These are phyloP conservation scores for Sphaerodactylus townsendi DNA, from an alignment of 2,113 vertebrate genomes.

Conservation along the genomic window DNA sequence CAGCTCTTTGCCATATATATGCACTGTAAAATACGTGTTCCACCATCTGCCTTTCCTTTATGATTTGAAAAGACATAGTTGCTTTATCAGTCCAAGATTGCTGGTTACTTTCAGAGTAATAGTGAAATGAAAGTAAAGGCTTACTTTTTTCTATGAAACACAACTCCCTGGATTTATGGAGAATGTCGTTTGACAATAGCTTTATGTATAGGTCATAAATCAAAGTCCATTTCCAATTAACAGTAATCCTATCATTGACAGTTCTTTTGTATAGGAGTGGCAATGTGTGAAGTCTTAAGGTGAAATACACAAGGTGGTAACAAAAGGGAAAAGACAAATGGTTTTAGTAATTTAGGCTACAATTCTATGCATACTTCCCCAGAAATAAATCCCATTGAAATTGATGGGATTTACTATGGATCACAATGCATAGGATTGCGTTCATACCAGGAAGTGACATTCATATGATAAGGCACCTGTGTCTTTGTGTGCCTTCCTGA, in stretches of 20 bases:
- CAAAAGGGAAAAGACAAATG: slow-evolving; percentile 49
- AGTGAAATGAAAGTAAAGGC: neutral
- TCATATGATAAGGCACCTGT: slow-evolving; percentile 55
- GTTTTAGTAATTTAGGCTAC: too few relatives aligned
- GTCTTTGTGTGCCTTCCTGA: neutral
- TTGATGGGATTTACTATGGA: too few relatives aligned
- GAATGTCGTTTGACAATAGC: neutral
- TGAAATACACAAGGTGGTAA: slow-evolving; percentile 43
- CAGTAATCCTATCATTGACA: slow-evolving; percentile 26
- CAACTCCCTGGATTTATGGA: neutral
- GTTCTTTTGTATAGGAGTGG: slow-evolving; percentile 42
- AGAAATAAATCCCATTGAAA: too few relatives aligned
- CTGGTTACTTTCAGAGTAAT: neutral
- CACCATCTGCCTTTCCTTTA: neutral
- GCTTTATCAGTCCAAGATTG: neutral
- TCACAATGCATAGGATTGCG: too few relatives aligned
- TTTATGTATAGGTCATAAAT: neutral
- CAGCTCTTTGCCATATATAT: neutral
- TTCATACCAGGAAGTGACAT: slow-evolving; percentile 42
- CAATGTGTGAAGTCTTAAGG: slow-evolving; percentile 39
- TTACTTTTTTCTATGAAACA: neutral
- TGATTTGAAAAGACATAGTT: neutral
- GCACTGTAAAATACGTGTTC: neutral
- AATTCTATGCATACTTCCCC: too few relatives aligned
- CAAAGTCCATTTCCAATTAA: neutral